Conservation (phyloP, 2,888 invertebrate genomes). For the Pediacus dermestoides region DNA sequence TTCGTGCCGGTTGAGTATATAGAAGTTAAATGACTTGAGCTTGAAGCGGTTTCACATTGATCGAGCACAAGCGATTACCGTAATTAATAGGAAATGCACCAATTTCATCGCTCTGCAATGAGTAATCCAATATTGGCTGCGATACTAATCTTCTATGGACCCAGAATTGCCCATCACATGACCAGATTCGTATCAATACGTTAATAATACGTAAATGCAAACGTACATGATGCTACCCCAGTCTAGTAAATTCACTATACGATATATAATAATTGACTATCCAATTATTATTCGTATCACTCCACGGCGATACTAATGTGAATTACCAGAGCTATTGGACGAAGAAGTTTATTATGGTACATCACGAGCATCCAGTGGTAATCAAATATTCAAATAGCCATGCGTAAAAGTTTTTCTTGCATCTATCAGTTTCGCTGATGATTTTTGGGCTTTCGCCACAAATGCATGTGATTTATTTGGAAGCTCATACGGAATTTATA, state of each 20-base stretch:
- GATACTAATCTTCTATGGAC: constrained; percentile 40
- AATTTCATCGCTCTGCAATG: constrained; percentile 44
- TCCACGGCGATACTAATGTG: background rate
- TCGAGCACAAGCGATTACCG: constrained; percentile 38
- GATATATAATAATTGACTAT: constrained; percentile 10
- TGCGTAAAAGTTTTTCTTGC: too few species aligned
- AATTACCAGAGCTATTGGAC: constrained; percentile 1
- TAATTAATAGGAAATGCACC: constrained; percentile 48
- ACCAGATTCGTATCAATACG: constrained; percentile 39
- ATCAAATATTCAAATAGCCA: too few species aligned
- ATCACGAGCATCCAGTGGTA: too few species aligned
- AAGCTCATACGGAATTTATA: background rate
- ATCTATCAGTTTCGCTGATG: too few species aligned
- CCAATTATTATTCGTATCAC: constrained; percentile 8
- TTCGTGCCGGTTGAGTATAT: constrained; percentile 4
- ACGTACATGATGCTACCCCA: constrained; percentile 19
- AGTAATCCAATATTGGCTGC: constrained; percentile 45
- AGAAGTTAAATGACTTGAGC: constrained; percentile 28
- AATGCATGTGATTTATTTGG: constrained; percentile 1
- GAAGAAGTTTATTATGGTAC: constrained; percentile 1
- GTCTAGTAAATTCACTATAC: too few species aligned
- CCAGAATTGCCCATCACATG: constrained; percentile 37
- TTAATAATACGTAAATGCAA: constrained; percentile 37
- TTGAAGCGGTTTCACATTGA: constrained; percentile 30
- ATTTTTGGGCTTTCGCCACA: too few species aligned